Conservation (phyloP, 2,797 vertebrate genomes). For the Rhynchotus rufescens region DNA sequence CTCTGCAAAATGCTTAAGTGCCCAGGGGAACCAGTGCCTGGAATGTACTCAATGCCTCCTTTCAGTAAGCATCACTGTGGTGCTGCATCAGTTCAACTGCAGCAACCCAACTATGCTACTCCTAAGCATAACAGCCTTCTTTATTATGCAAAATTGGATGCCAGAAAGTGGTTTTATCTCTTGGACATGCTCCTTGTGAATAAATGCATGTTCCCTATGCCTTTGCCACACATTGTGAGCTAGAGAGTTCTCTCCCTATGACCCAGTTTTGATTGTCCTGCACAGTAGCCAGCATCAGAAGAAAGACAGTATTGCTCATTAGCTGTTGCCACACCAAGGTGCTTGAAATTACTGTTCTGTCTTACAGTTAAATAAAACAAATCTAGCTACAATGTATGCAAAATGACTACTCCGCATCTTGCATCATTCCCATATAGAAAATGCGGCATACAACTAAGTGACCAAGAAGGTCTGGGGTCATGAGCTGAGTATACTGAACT, state of each 20-base stretch:
- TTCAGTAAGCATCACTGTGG: neutral
- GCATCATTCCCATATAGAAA: neutral
- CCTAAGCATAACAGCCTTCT: neutral
- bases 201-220: neutral
- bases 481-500: neutral
- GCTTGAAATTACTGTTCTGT: too few relatives aligned
- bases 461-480: accelerated
- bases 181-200: neutral
- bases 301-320: neutral
- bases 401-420: neutral
- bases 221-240: neutral
- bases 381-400: neutral
- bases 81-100: neutral
- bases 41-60: neutral
- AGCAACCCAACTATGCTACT: neutral
- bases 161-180: neutral
- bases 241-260: neutral
- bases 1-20: neutral
- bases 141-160: neutral
- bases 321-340: too few relatives aligned
- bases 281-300: neutral
- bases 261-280: neutral
- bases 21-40: neutral
- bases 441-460: neutral
- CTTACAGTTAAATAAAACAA: neutral